phyloP scores from a whole-genome alignment of 2,888 invertebrate genomes.

The Syrphus vitripennis region DNA sequence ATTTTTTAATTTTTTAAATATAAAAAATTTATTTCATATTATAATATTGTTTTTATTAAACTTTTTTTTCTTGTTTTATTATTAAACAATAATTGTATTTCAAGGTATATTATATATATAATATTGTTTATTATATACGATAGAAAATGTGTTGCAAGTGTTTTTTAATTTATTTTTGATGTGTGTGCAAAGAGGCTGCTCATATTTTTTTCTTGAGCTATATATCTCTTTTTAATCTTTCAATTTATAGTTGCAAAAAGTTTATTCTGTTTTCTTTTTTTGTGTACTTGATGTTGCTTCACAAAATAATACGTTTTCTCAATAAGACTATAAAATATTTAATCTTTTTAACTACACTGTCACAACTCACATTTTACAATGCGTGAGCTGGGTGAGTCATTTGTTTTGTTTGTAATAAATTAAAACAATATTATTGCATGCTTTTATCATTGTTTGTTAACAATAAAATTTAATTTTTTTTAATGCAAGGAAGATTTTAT shows the following conservation, averaged over 20 bases:
- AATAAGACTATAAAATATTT: slow-evolving; percentile 3
- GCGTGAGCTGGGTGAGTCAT: slow-evolving; percentile 51
- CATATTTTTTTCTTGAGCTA: neutral
- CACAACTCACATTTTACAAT: slow-evolving; percentile 45
- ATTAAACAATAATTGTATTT: slow-evolving; percentile 64
- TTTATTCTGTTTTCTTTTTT: neutral
- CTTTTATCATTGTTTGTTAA: neutral
- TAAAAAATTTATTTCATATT: slow-evolving; percentile 64
- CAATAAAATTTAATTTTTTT: neutral
- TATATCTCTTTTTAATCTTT: neutral
- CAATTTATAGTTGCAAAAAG: neutral
- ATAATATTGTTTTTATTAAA: slow-evolving; percentile 39
- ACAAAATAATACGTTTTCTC: neutral
- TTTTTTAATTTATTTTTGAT: neutral
- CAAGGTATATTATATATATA: slow-evolving; percentile 54
- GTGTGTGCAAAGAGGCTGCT: slow-evolving; percentile 53
- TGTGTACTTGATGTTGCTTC: neutral
- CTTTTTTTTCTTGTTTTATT: slow-evolving; percentile 45
- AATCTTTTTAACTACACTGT: slow-evolving; percentile 40
- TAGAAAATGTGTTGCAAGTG: slow-evolving; percentile 47
- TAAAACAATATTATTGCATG: slow-evolving; percentile 42
- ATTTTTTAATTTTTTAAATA: slow-evolving; percentile 57
- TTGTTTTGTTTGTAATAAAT: slow-evolving; percentile 12
- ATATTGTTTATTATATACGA: slow-evolving; percentile 45
- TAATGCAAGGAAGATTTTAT: slow-evolving; percentile 27